Base-by-base conservation (phyloP, 2,888 invertebrate genomes). In the Dexiosoma caninum region DNA sequence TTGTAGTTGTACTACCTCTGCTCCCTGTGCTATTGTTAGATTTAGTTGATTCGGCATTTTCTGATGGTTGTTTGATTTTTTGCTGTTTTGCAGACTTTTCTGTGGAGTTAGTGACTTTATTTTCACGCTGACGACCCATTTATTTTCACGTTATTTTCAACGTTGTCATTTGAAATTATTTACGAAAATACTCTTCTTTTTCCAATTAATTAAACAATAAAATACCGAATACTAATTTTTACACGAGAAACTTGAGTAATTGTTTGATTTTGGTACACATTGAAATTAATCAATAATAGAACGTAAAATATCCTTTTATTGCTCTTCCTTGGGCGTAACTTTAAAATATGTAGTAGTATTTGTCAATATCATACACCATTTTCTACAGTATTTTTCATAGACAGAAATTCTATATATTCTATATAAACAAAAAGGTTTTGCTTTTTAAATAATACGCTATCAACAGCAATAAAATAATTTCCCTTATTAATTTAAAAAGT, bases 101-200 rank as follows among this genome's bases (percentile, higher is more conserved):
- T 0, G 55, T 9, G 0, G 77, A 67, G 23, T 30, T 66, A 10
- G 67, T 46, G 9, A 59, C 49, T 57, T 77, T 77, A 51, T 77
- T 77, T 62, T 81, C 81, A 12, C 81, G 81, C 57, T 77, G 81
- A 53, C 81, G 81, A 51, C 77, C 77, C 81, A 81, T 81, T 27
- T 6, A 46, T 21, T 49, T 12, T 27, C 46, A 49, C n/a, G 8
- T 16, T 12, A 27, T 5, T 14, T 35, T n/a, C 46, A 10, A 23
- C 16, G 19, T 32, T 55, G 53, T 32, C n/a, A 69, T 32, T 67
- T 42, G 19, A 2, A 23, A 2, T 27, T 27, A 46, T 1, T 10
- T 46, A 12, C 4, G 0, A 37, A 37, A 12, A 37, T 27, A 12
- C 12, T 37, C 3, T 37, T 37, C 37, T 12, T 46, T 2, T 12